A percentile compares a stretch with the other conserved stretches of the same genome.
phyloP scores from a whole-genome alignment of 2,888 invertebrate species.

The Thalpophila matura region DNA sequence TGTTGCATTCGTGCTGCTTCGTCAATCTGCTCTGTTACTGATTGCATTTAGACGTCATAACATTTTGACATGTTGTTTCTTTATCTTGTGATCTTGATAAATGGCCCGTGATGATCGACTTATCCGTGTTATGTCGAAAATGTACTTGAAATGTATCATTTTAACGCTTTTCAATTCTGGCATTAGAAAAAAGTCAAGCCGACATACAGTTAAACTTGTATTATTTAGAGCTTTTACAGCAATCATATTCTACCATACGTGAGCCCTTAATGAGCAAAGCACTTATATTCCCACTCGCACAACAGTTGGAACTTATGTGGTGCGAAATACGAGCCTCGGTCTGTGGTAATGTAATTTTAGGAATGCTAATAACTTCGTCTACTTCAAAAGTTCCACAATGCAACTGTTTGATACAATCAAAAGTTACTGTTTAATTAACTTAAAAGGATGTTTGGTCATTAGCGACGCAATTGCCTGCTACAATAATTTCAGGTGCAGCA shows the following conservation, averaged over 20 bases:
- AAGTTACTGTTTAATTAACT: conserved; percentile 44
- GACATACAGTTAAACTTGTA: not conserved
- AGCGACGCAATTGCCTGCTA: conserved; percentile 21
- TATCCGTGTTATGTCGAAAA: not conserved
- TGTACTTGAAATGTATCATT: not conserved
- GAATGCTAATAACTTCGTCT: conserved; percentile 37
- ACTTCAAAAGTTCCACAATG: conserved; percentile 51
- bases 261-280: conserved; percentile 17
- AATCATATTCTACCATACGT: not conserved
- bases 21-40: conserved; percentile 26
- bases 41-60: conserved; percentile 27
- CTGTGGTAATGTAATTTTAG: conserved; percentile 29
- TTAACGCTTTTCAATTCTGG: not conserved
- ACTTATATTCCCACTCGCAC: conserved; percentile 15
- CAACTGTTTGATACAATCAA: conserved; percentile 45
- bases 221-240: not conserved
- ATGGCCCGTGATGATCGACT: not conserved
- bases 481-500: conserved; percentile 19
- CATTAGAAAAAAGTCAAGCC: not conserved
- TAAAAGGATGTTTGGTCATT: conserved; percentile 43
- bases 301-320: conserved; percentile 1
- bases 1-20: conserved; percentile 37
- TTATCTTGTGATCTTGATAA: not conserved
- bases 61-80: conserved; percentile 5
- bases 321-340: conserved; percentile 3